phyloP scores from a whole-genome alignment of 2,888 invertebrate species.

The Autographa gamma region DNA sequence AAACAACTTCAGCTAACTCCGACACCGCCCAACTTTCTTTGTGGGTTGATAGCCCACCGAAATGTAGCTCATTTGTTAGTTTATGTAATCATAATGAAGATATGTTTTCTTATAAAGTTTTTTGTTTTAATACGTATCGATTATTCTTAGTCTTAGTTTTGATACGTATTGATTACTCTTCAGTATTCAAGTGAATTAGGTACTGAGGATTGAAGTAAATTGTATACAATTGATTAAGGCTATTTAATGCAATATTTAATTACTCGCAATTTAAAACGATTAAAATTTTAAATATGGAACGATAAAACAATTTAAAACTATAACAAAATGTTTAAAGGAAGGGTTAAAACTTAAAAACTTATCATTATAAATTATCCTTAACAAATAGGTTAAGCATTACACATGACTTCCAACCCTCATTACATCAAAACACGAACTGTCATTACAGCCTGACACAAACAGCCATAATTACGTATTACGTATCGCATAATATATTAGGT shows the following conservation, averaged over 20 bases:
- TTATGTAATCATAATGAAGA: conserved; percentile 55
- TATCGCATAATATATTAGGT: no score
- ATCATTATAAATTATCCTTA: not conserved
- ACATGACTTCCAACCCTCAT: not conserved
- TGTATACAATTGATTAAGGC: not conserved
- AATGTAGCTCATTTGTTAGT: conserved; percentile 69
- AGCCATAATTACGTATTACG: conserved; percentile 21
- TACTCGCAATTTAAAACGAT: not conserved
- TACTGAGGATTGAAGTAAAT: no score
- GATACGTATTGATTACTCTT: no score
- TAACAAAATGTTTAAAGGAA: no score
- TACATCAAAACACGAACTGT: not conserved
- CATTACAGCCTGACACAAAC: not conserved
- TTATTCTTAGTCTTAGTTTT: no score
- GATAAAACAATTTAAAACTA: no score
- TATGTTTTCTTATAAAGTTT: not conserved
- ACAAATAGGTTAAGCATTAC: not conserved
- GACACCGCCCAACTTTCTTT: conserved; percentile 81
- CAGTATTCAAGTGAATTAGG: no score
- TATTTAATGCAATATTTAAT: not conserved
- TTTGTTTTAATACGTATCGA: not conserved
- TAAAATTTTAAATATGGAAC: no score
- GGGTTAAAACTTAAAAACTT: not conserved
- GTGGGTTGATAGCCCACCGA: conserved; percentile 77
- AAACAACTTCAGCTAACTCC: conserved; percentile 82